These are phyloP conservation scores for Eremobia ochroleuca DNA, from an alignment of 2,888 invertebrate genomes.

Conservation along the genomic window DNA sequence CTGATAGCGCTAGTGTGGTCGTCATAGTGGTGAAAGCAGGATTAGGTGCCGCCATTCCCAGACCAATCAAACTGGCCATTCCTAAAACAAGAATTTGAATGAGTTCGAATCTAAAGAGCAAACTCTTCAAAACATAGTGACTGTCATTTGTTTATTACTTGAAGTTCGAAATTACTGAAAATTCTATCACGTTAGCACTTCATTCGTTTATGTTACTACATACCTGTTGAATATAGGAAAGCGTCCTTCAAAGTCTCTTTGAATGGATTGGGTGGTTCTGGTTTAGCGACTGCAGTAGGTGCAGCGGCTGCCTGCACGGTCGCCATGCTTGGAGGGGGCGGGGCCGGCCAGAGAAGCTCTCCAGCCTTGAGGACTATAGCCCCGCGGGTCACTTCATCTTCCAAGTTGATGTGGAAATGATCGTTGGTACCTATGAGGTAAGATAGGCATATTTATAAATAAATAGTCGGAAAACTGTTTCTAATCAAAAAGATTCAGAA, in stretches of 20 bases:
- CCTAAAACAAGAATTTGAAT: conserved; percentile 83
- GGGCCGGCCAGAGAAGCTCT: conserved; percentile 95
- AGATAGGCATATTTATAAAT: conserved; percentile 19
- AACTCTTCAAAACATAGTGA: neutral
- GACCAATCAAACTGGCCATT: conserved; percentile 92
- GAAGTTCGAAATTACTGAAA: neutral
- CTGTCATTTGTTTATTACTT: neutral
- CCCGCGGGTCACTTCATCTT: conserved; percentile 97
- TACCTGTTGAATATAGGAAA: conserved; percentile 93
- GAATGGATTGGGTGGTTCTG: conserved; percentile 92
- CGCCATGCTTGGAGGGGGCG: conserved; percentile 91
- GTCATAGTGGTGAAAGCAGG: conserved; percentile 96
- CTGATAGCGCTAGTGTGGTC: conserved; percentile 95
- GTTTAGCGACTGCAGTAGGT: conserved; percentile 82
- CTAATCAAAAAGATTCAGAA: neutral
- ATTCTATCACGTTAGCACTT: neutral
- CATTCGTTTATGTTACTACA: conserved; percentile 4
- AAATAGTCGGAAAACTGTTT: neutral
- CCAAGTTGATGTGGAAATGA: conserved; percentile 94
- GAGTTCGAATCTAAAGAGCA: neutral
- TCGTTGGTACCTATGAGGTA: conserved; percentile 92
- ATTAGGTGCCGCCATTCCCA: conserved; percentile 95
- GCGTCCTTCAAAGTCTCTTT: conserved; percentile 93
- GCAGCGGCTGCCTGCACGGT: conserved; percentile 85
- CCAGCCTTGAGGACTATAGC: conserved; percentile 95